Evolutionary conservation across 2,113 vertebrate genomes (phyloP), one percentile per base, ranked within the genome.

Genomic region (Campylomormyrus tamandua): DNA sequence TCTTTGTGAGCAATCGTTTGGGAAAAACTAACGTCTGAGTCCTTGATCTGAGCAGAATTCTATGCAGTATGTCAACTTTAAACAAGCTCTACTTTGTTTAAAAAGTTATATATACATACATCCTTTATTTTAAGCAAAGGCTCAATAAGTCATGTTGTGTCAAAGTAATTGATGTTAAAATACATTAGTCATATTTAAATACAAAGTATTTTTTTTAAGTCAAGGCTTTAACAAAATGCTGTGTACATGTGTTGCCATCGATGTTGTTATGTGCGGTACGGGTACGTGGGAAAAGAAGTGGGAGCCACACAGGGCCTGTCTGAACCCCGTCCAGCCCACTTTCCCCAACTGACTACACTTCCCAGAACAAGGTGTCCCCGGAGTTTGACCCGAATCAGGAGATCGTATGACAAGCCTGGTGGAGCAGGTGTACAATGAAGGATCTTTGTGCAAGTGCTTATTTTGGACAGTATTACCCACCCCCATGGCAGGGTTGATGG

Each of bases 101-200:
- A 53, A 87, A 53, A 86, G 13, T 49, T 86, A 86, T 86, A 80
- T 42, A 80, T 83, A 42, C 77, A 83, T 46, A 83, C 83, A 19
- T 80, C 17, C 24, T 84, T 45, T 84, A 46, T 48, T 84, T 87
- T 53, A 87, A 53, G 50, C 48, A 87, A 77, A 39, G 74, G 74
- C 74, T 80, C 74, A 80, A 80, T 80, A 80, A 80, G 27, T 53
- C 50, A 56, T 53, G 42, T 42, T 84, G 49, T 87, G 85, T 87
- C 85, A 87, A 87, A 87, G 85, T 87, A 87, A 56, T 87, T 87
- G 83, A 27, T 86, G 85, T 53, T 53, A 35, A 87, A 87, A 87
- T 87, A 49, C 85, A 53, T 87, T 21, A 31, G 48, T 87, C 50
- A 87, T 52, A 50, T 87, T 87, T 87, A 35, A 87, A 39, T 52